Conservation (phyloP, 1,140 invertebrate species). For the Pogonus chalceus region DNA sequence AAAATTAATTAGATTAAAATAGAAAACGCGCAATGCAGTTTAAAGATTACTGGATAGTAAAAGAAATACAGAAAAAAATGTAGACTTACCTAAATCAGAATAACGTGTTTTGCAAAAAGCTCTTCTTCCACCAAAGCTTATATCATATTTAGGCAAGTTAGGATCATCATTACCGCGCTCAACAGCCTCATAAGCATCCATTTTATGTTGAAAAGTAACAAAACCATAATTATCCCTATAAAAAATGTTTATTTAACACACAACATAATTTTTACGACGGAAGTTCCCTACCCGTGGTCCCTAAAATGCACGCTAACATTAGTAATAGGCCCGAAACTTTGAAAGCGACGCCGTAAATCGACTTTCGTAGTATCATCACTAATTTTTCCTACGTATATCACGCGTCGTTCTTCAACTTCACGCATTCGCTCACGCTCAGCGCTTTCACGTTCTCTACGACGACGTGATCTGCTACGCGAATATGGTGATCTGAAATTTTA, state of each 20-base stretch:
- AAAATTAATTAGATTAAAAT: too few species aligned
- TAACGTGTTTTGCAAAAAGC: slow-evolving; percentile 81
- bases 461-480: background rate
- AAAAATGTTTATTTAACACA: slow-evolving; percentile 12
- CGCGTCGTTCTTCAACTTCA: slow-evolving; percentile 68
- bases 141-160: slow-evolving; percentile 61
- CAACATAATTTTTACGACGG: background rate
- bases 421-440: slow-evolving; percentile 36
- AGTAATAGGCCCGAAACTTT: slow-evolving; percentile 66
- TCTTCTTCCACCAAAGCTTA: slow-evolving; percentile 78
- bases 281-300: slow-evolving; percentile 54
- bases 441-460: slow-evolving; percentile 26
- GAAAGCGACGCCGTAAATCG: slow-evolving; percentile 58
- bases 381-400: slow-evolving; percentile 77
- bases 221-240: slow-evolving; percentile 60
- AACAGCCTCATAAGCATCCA: slow-evolving; percentile 72
- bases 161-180: slow-evolving; percentile 65
- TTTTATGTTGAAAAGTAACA: slow-evolving; percentile 68
- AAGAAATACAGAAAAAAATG: too few species aligned
- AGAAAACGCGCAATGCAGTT: too few species aligned
- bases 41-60: too few species aligned
- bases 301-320: slow-evolving; percentile 76
- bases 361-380: slow-evolving; percentile 59
- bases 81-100: slow-evolving; percentile 71
- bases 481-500: background rate